Conservation (phyloP, 2,797 vertebrate species). For the Syngnathus acus region DNA sequence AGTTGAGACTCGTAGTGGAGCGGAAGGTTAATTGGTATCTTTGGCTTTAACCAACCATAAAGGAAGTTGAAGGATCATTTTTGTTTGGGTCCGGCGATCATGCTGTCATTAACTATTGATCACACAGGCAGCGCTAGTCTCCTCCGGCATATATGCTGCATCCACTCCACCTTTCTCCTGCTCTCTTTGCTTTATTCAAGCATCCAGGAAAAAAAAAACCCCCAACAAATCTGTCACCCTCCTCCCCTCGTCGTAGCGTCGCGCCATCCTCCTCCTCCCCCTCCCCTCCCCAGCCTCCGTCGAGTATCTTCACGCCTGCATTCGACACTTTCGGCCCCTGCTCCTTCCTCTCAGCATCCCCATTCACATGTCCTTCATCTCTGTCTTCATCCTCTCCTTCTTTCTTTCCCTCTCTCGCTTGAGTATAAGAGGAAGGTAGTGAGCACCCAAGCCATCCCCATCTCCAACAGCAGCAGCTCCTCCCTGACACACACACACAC, state of each 20-base stretch:
- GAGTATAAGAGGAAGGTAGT: constrained; percentile 48
- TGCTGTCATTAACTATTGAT: constrained; percentile 67
- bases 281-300: constrained; percentile 1
- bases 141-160: constrained; percentile 25
- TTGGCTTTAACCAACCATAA: constrained; percentile 55
- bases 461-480: constrained; percentile 1
- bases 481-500: background rate
- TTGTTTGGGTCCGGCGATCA: constrained; percentile 62
- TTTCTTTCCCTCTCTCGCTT: constrained; percentile 31
- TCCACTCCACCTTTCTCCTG: constrained; percentile 23
- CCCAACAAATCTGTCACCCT: constrained; percentile 26
- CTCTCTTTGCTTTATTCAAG: constrained; percentile 30
- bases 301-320: constrained; percentile 15
- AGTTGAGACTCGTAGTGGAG: constrained; percentile 37
- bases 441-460: constrained; percentile 14
- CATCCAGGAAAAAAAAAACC: constrained; percentile 8
- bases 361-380: constrained; percentile 11
- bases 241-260: background rate
- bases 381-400: constrained; percentile 20
- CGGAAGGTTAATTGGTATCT: constrained; percentile 56
- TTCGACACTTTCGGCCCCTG: constrained; percentile 10
- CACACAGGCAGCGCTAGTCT: constrained; percentile 25
- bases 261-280: constrained; percentile 4
- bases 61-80: constrained; percentile 55
- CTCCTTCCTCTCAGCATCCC: constrained; percentile 5